A percentile compares a stretch with the other conserved stretches of the same genome.
Conservation (phyloP, 2,113 vertebrate genomes). For the Ptyas mucosa region DNA sequence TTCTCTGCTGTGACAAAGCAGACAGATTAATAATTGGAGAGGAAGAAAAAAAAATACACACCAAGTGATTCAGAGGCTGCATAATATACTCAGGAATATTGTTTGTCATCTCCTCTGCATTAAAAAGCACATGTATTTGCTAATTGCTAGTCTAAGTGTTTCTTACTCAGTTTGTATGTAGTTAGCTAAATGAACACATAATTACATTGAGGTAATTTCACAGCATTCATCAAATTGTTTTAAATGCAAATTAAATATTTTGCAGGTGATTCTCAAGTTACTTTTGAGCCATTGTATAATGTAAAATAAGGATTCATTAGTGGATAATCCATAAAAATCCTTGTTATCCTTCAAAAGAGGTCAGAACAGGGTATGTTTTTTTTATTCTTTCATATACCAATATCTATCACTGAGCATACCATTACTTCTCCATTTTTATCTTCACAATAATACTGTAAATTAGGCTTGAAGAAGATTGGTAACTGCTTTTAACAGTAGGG, state of each 20-base stretch:
- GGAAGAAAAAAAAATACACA: background rate
- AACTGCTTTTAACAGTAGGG: background rate
- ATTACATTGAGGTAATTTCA: conserved; percentile 7
- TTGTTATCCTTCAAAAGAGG: background rate
- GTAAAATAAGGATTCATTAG: background rate
- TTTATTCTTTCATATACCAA: background rate
- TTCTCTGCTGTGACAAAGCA: background rate
- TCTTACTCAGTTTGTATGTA: conserved; percentile 10
- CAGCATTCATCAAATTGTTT: background rate
- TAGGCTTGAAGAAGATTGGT: background rate
- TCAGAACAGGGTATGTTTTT: background rate
- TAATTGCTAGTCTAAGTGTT: conserved; percentile 32
- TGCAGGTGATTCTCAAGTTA: background rate
- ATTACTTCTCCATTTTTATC: background rate
- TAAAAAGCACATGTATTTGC: background rate
- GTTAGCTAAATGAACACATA: conserved; percentile 30
- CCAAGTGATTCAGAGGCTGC: background rate
- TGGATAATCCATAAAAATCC: background rate
- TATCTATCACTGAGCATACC: background rate
- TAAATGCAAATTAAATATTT: conserved; percentile 16
- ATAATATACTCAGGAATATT: conserved; percentile 1
- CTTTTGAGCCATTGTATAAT: background rate
- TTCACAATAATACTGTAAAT: background rate
- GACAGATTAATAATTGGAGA: background rate
- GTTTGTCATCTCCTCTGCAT: conserved; percentile 16